Evolutionary conservation across 1,140 invertebrate genomes (phyloP).

Genomic region (Plectrocnemia conspersa): DNA sequence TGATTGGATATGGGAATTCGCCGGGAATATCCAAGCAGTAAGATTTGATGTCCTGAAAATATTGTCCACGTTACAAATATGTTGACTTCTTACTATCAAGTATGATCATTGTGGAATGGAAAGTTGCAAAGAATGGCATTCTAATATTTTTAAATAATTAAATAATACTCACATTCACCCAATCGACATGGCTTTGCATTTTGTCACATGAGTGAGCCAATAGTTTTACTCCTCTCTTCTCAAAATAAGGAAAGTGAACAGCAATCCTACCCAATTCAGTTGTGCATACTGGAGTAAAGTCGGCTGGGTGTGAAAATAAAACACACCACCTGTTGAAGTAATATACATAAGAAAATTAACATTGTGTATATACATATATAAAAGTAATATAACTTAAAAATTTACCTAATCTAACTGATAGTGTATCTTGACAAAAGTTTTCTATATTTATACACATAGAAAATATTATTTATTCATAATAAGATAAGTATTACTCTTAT

Average conservation of each 20-base stretch:
- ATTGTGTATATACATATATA: neutral
- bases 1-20: slow-evolving; percentile 81
- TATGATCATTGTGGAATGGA: no score
- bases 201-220: slow-evolving; percentile 85
- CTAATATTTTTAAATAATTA: no score
- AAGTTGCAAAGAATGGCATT: neutral
- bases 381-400: neutral
- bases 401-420: slow-evolving; percentile 1
- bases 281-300: slow-evolving; percentile 93
- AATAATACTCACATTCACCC: slow-evolving; percentile 61
- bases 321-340: slow-evolving; percentile 69
- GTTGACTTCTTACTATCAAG: no score
- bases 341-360: neutral
- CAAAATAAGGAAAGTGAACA: slow-evolving; percentile 69
- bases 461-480: neutral
- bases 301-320: slow-evolving; percentile 87
- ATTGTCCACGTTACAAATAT: no score
- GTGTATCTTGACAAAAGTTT: neutral
- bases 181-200: slow-evolving; percentile 70
- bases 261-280: slow-evolving; percentile 82
- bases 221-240: slow-evolving; percentile 74
- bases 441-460: neutral
- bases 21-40: slow-evolving; percentile 64
- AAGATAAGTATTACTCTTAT: neutral
- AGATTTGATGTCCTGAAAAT: slow-evolving; percentile 73